Evolutionary conservation across 2,113 vertebrate species (phyloP).

Genomic region (cattle (Bos taurus)): DNA sequence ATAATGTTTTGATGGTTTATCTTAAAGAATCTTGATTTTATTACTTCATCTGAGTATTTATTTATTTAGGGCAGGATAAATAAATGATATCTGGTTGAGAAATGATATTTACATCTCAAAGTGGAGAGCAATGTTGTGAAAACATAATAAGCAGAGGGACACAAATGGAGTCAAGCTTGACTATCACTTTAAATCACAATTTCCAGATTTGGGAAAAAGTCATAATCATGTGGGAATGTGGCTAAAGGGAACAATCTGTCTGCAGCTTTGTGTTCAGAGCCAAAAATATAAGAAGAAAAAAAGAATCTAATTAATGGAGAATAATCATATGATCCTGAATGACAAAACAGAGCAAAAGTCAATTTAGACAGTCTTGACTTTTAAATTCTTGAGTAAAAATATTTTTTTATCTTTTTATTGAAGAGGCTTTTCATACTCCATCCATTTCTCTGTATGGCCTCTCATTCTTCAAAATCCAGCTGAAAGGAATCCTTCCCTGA

Average conservation of each 20-base stretch:
- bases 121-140: not conserved
- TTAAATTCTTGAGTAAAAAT: not conserved
- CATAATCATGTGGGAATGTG: not conserved
- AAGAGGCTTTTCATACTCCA: not conserved
- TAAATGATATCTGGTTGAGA: constrained; percentile 24
- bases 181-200: not conserved
- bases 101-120: not conserved
- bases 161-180: not conserved
- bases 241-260: not conserved
- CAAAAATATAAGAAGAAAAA: not conserved
- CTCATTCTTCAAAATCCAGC: not conserved
- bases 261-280: not conserved
- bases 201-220: not conserved
- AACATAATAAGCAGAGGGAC: not conserved
- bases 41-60: constrained; percentile 16
- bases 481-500: not conserved
- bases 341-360: not conserved
- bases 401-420: not conserved
- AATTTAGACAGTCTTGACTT: not conserved
- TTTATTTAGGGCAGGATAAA: constrained; percentile 37
- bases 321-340: not conserved
- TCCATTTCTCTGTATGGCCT: not conserved
- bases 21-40: constrained; percentile 53
- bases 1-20: constrained; percentile 17
- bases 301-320: not conserved